Evolutionary conservation across 2,888 invertebrate genomes (phyloP), one percentile per base, ranked within the genome.

Genomic region (Omphaloscelis lunosa): DNA sequence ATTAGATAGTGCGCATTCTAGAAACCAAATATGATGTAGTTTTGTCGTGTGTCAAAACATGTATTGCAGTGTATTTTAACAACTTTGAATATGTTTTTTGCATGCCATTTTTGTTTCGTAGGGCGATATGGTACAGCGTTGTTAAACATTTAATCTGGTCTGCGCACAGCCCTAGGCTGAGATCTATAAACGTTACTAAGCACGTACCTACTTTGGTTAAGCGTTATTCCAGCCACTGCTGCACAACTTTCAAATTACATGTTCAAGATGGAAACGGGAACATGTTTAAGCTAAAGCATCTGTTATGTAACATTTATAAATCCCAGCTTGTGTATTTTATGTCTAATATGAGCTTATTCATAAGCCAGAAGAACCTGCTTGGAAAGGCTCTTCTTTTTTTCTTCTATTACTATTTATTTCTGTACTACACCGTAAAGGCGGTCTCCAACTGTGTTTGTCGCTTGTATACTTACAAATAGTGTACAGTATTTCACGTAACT

Each of bases 401-500:
- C 27, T 48, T 56, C 29, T 48, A 15, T 15, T 34, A 15, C 20
- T 29, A 63, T 70, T 72, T 68, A 71, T 71, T 59, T 69, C 51
- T 58, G 39, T 51, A 34, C 56, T 58, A 66, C 65, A 77, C 5
- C 39, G 15, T 69, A 74, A 72, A 75, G 70, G 66, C 76, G 85
- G 73, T 34, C 56, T 71, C 82, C 62, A 51, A 65, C 77, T 61
- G 56, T 39, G 73, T 51, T 56, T 34, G 56, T 53, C 59, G 63
- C 71, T 84, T 58, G 62, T n/a, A 51, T 67, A 27, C 45, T 66
- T 61, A 69, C 23, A 83, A 85, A 77, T 81, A 65, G 73, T 83
- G 73, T 83, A 65, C 77, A 76, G 8, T 53, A 71, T 67, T 84
- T 69, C 15, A 69, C 39, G 29, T 66, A 45, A 39, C 65, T 53